These are phyloP conservation scores for Bradysia coprophila DNA, from an alignment of 1,140 invertebrate species.

Conservation along the genomic window DNA sequence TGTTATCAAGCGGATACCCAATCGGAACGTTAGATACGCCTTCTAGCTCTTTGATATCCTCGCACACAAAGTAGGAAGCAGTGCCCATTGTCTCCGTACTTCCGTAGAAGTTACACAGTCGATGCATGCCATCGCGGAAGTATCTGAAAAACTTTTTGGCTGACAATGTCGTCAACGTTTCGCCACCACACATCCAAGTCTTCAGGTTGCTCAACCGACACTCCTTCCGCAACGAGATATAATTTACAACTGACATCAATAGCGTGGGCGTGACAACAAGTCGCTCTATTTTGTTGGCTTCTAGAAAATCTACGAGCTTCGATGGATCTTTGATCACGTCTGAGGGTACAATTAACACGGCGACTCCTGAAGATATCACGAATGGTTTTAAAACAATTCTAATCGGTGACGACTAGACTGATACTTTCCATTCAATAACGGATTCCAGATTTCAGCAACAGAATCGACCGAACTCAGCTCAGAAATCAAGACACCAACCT, in stretches of 20 bases:
- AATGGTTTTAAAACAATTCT: too few species aligned
- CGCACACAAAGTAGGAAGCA: constrained; percentile 43
- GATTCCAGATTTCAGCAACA: constrained; percentile 68
- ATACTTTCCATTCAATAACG: constrained; percentile 43
- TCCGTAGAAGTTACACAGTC: constrained; percentile 72
- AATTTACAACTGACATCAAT: constrained; percentile 55
- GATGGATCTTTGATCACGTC: constrained; percentile 53
- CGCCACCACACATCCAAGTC: constrained; percentile 69
- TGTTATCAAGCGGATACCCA: constrained; percentile 63
- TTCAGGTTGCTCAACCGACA: constrained; percentile 33
- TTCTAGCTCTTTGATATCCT: constrained; percentile 34
- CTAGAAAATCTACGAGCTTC: constrained; percentile 41
- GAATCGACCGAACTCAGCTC: constrained; percentile 78
- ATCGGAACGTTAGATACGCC: constrained; percentile 54
- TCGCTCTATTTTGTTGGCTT: constrained; percentile 52
- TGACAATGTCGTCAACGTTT: constrained; percentile 43
- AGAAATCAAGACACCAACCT: constrained; percentile 64
- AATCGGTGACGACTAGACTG: neutral
- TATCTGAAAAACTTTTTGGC: constrained; percentile 51
- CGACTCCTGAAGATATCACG: constrained; percentile 14
- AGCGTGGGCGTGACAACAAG: constrained; percentile 69
- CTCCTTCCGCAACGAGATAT: constrained; percentile 30
- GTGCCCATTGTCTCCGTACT: constrained; percentile 77
- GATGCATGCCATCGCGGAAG: constrained; percentile 36
- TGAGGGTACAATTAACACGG: constrained; percentile 51